Conservation (phyloP, 2,888 invertebrate species). For the Agonopterix arenella region DNA sequence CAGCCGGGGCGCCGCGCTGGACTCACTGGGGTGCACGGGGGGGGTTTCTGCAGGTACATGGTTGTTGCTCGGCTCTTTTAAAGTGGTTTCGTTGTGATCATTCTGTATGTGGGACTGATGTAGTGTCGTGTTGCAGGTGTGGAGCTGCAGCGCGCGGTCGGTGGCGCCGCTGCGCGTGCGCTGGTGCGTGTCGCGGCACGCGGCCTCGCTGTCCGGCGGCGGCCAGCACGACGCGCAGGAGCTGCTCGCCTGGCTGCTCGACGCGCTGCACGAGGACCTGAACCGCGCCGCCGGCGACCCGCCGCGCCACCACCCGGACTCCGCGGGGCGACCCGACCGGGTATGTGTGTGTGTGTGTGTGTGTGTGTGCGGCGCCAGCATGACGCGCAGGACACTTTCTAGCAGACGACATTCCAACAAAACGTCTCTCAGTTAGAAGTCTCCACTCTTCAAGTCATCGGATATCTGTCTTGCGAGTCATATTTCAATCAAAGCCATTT, state of each 20-base stretch:
- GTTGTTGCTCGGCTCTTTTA: too few relatives aligned
- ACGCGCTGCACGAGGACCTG: slow-evolving; percentile 94
- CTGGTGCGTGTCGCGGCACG: slow-evolving; percentile 91
- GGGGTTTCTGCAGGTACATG: too few relatives aligned
- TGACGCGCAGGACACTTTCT: slow-evolving; percentile 24
- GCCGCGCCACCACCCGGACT: slow-evolving; percentile 35
- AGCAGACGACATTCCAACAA: too few relatives aligned
- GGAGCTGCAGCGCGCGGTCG: slow-evolving; percentile 89
- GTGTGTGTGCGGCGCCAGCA: slow-evolving; percentile 83
- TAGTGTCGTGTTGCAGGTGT: slow-evolving; percentile 73
- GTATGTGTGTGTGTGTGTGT: background rate
- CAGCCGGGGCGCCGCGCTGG: too few relatives aligned
- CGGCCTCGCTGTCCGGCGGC: slow-evolving; percentile 90
- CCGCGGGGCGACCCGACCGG: slow-evolving; percentile 47
- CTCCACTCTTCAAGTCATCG: too few relatives aligned
- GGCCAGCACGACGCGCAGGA: slow-evolving; percentile 97
- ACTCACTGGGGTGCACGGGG: too few relatives aligned
- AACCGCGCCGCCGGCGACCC: slow-evolving; percentile 79
- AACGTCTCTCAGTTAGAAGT: too few relatives aligned
- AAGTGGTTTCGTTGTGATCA: too few relatives aligned
- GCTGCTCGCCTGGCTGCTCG: slow-evolving; percentile 92
- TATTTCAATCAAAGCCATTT: too few relatives aligned
- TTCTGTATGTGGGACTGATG: too few relatives aligned
- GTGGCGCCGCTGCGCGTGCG: slow-evolving; percentile 91
- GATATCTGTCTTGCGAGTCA: too few relatives aligned